Base-by-base conservation (phyloP, 2,797 vertebrate species). In the Pogonophryne albipinna region DNA sequence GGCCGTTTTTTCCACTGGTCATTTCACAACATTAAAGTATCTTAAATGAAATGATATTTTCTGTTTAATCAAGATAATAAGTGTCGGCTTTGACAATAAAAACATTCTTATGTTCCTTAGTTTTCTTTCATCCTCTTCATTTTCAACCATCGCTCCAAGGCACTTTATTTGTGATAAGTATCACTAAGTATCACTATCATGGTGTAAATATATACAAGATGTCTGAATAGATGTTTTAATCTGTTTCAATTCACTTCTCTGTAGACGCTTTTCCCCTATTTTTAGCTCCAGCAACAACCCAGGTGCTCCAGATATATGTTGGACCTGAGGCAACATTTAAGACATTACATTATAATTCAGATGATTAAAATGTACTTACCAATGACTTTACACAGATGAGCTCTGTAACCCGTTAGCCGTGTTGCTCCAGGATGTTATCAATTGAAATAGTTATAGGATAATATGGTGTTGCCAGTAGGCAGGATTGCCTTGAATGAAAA, bases 281-380 rank as follows among this genome's bases (percentile, higher is more conserved):
- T 41, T 44, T 14, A 3, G 11, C 38, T 31, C 15, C 12, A 31
- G 10, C 45, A 68, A 56, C 38, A 2, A 16, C 51, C 34, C 16
- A 20, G 61, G 19, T 38, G 19, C 15, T 34, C 1, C 0, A 50
- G 8, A n/a, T 31, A 14, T 41, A 14, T 23, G 4, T 0, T 42
- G 1, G 3, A 44, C 8, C 0, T 31, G 10, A 67, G 20, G 51
- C 17, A n/a, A 6, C 10, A 20, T 44, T 34, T 19, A 38, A 38
- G 34, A 38, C 34, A 38, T 38, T 9, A 38, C 34, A 38, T 38
- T 38, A 41, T 51, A 44, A 67, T 63, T 66, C 0, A 64, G 19
- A 52, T 42, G 0, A 70, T 55, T 45, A 23, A 57, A 63, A 68
- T 62, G 23, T 72, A 88, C 88, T 86, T 73, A 90, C 87, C 78